These are phyloP conservation scores for Urosaurus nigricauda DNA, from an alignment of 2,797 vertebrate species.

Conservation along the genomic window DNA sequence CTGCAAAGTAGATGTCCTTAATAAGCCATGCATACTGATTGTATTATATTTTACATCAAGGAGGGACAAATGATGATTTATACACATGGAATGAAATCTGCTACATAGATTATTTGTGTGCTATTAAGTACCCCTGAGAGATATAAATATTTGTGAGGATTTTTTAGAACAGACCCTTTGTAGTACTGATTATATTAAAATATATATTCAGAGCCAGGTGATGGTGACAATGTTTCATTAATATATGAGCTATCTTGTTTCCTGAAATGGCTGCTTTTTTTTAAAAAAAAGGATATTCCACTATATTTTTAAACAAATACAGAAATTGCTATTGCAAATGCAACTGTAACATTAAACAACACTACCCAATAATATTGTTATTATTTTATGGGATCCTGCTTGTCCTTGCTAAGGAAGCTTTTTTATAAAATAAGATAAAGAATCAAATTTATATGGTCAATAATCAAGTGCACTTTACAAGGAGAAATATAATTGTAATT, in stretches of 20 bases:
- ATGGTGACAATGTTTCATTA: not conserved
- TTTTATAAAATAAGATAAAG: slow-evolving; percentile 25
- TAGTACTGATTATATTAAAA: slow-evolving; percentile 15
- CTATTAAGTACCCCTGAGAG: not conserved
- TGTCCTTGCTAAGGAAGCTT: not conserved
- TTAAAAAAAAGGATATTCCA: accelerated
- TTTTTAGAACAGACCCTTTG: slow-evolving; percentile 47
- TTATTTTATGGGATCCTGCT: not conserved
- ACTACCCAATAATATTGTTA: not conserved
- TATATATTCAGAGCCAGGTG: not conserved
- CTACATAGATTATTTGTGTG: slow-evolving; percentile 22
- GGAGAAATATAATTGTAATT: slow-evolving; percentile 19
- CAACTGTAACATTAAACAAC: not conserved
- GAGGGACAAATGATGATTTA: slow-evolving; percentile 28
- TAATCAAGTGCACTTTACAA: slow-evolving; percentile 9
- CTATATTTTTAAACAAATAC: not conserved
- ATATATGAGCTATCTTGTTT: slow-evolving; percentile 28
- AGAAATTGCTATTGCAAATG: not conserved
- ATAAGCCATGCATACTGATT: slow-evolving; percentile 24
- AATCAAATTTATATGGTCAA: slow-evolving; percentile 41
- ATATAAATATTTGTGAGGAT: slow-evolving; percentile 27
- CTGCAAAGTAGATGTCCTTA: slow-evolving; percentile 26
- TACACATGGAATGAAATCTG: not conserved
- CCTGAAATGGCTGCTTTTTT: not conserved
- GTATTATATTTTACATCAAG: not conserved